Evolutionary conservation across 2,888 invertebrate genomes (phyloP).

Genomic region (Drosophila greeni): DNA sequence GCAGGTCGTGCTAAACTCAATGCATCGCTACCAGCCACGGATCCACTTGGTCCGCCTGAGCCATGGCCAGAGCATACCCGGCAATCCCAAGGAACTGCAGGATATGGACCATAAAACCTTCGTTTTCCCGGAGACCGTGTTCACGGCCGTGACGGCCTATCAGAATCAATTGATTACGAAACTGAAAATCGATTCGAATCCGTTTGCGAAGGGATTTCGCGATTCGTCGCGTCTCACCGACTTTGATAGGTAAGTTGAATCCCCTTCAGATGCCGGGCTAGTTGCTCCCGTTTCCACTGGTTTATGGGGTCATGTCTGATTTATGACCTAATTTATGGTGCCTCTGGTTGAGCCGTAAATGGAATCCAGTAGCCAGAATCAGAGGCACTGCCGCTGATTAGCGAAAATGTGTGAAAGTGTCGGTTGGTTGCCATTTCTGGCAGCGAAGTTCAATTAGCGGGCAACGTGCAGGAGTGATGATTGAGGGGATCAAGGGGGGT

Average conservation of each 20-base stretch:
- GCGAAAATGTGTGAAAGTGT: constrained; percentile 70
- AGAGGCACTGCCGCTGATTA: constrained; percentile 55
- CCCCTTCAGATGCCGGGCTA: background rate
- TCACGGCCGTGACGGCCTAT: constrained; percentile 99
- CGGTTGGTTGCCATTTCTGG: constrained; percentile 20
- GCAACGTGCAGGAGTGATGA: constrained; percentile 26
- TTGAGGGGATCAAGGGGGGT: background rate
- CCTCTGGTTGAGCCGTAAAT: constrained; percentile 35
- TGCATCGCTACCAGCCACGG: constrained; percentile 99
- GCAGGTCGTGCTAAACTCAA: constrained; percentile 98
- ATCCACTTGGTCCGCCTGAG: constrained; percentile 95
- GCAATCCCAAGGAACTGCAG: constrained; percentile 88
- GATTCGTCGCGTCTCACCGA: constrained; percentile 97
- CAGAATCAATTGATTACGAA: constrained; percentile 99
- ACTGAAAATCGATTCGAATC: constrained; percentile 99
- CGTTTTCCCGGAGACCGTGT: constrained; percentile 98
- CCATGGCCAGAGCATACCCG: constrained; percentile 88
- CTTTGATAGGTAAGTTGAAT: constrained; percentile 86
- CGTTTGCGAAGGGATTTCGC: constrained; percentile 98
- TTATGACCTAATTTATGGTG: constrained; percentile 66
- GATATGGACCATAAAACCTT: constrained; percentile 97
- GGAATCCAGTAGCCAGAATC: constrained; percentile 57
- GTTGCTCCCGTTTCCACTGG: constrained; percentile 23
- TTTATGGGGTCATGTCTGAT: constrained; percentile 65
- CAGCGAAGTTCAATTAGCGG: constrained; percentile 35